These are phyloP conservation scores for Dendrolimus houi DNA, from an alignment of 2,888 invertebrate genomes.

Conservation along the genomic window DNA sequence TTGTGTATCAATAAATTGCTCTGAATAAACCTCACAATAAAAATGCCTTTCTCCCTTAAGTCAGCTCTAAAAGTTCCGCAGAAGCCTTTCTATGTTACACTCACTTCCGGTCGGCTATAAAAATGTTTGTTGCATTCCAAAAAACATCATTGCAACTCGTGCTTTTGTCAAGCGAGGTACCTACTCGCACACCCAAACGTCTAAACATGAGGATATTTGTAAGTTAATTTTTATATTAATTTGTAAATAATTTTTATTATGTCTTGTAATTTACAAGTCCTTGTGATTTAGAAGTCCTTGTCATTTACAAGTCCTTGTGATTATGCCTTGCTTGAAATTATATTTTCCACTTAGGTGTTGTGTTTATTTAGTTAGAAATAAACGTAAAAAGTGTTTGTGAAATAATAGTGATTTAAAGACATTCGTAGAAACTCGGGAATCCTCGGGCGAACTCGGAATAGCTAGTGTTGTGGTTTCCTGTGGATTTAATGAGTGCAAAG, in stretches of 20 bases:
- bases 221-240: slow-evolving; percentile 31
- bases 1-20: slow-evolving; percentile 4
- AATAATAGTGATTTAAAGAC: too few species aligned
- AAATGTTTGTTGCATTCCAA: slow-evolving; percentile 52
- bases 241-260: neutral
- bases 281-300: too few species aligned
- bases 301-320: too few species aligned
- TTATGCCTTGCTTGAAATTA: too few species aligned
- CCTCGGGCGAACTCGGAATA: too few species aligned
- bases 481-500: too few species aligned
- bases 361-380: too few species aligned
- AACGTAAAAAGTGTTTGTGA: too few species aligned
- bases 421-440: too few species aligned
- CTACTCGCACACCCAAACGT: slow-evolving; percentile 34
- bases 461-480: too few species aligned
- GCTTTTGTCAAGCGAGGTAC: slow-evolving; percentile 27
- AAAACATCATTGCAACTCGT: slow-evolving; percentile 48
- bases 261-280: too few species aligned
- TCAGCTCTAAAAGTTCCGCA: slow-evolving; percentile 35
- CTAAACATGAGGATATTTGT: slow-evolving; percentile 66
- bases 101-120: slow-evolving; percentile 69
- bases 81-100: slow-evolving; percentile 57
- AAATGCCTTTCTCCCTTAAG: slow-evolving; percentile 11
- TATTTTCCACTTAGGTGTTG: too few species aligned
- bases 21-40: neutral